Evolutionary conservation across 2,113 vertebrate species (phyloP).

Genomic region (Psilopsiagon aymara): DNA sequence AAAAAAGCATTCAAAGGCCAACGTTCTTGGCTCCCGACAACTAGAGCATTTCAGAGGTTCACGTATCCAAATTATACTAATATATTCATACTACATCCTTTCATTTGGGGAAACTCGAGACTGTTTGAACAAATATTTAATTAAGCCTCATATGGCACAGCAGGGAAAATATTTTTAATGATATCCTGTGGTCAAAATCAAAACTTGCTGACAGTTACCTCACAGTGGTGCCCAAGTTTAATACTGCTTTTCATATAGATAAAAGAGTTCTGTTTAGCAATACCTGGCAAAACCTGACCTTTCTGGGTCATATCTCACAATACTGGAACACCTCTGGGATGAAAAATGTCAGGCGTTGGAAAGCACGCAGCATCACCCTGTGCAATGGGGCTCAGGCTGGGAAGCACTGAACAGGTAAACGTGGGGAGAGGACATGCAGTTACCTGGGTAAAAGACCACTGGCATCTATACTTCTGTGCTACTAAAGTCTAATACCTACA

Average conservation of each 20-base stretch:
- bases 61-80: not conserved
- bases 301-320: not conserved
- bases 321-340: not conserved
- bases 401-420: not conserved
- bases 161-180: constrained; percentile 44
- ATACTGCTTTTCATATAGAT: not conserved
- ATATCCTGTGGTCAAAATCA: not conserved
- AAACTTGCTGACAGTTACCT: constrained; percentile 12
- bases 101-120: not conserved
- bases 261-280: not conserved
- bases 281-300: not conserved
- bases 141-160: constrained; percentile 11
- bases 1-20: not conserved
- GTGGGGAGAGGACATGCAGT: not conserved
- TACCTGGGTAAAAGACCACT: not conserved
- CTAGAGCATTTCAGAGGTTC: not conserved
- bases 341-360: not conserved
- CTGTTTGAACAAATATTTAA: constrained; percentile 40
- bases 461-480: not conserved
- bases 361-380: not conserved
- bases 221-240: not conserved
- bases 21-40: not conserved
- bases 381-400: not conserved
- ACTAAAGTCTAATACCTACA: not conserved
- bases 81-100: not conserved